Percentiles rank a stretch among this genome's conserved stretches.
phyloP scores from a whole-genome alignment of 2,113 vertebrate species.

The Polypterus senegalus region DNA sequence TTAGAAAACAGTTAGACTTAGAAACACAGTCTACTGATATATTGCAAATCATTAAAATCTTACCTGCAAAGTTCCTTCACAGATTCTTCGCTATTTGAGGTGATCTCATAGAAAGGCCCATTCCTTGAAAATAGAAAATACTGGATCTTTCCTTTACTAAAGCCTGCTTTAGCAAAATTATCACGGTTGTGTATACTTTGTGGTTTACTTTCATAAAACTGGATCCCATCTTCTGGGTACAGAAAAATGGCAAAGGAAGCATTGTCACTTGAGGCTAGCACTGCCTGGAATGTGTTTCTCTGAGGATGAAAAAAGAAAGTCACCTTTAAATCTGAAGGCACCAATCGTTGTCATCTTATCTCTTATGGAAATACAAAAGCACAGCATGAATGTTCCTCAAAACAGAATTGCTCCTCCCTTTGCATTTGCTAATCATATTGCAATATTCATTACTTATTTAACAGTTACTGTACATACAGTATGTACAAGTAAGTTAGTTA shows the following conservation, averaged over 20 bases:
- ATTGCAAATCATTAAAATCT: constrained; percentile 19
- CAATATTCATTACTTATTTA: too few species aligned
- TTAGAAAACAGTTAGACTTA: too few species aligned
- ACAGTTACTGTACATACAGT: too few species aligned
- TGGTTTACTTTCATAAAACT: constrained; percentile 56
- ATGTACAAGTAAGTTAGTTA: too few species aligned
- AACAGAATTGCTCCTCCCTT: too few species aligned
- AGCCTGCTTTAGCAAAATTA: constrained; percentile 55
- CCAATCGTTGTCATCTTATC: too few species aligned
- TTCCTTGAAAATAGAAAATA: constrained; percentile 40
- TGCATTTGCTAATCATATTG: too few species aligned
- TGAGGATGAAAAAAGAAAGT: constrained; percentile 28
- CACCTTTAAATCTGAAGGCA: too few species aligned
- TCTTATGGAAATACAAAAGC: too few species aligned
- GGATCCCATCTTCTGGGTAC: constrained; percentile 68
- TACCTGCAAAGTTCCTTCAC: constrained; percentile 67
- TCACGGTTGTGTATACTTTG: constrained; percentile 26
- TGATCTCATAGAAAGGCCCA: constrained; percentile 63
- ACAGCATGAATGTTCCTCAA: too few species aligned
- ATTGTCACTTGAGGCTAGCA: constrained; percentile 63
- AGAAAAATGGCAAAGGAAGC: constrained; percentile 75
- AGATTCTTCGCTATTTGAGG: constrained; percentile 51
- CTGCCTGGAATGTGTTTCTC: constrained; percentile 89
- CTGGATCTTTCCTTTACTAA: constrained; percentile 58
- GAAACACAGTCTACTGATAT: background rate